Conservation (phyloP, 23 tunicate genomes). For the Ciona savignyi region DNA sequence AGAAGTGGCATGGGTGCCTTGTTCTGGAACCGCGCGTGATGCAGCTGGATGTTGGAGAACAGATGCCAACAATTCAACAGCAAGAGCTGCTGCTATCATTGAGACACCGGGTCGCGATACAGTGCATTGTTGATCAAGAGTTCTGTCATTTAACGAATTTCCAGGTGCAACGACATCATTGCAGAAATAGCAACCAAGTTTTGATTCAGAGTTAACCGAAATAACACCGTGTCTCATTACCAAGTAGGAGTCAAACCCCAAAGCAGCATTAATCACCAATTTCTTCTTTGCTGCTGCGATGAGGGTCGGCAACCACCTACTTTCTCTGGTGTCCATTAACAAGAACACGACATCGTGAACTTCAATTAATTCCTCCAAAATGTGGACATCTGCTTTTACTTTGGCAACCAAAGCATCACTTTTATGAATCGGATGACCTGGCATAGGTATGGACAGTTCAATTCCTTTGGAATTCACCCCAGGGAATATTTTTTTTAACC, state of each 20-base stretch:
- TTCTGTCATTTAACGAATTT: constrained; percentile 79
- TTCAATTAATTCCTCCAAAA: constrained; percentile 45
- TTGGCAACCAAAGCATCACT: constrained; percentile 29
- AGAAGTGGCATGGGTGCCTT: neutral
- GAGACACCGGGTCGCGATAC: constrained; percentile 99
- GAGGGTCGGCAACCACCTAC: constrained; percentile 95
- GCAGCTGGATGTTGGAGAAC: constrained; percentile 84
- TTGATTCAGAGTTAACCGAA: neutral
- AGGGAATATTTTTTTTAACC: constrained; percentile 65
- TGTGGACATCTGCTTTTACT: constrained; percentile 33
- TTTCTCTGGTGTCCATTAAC: constrained; percentile 97
- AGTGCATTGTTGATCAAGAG: constrained; percentile 98
- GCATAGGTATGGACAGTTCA: constrained; percentile 92
- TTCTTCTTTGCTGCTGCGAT: constrained; percentile 54
- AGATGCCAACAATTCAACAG: constrained; percentile 90
- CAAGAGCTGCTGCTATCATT: constrained; percentile 93
- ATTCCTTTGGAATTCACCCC: constrained; percentile 79
- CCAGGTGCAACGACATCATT: constrained; percentile 99
- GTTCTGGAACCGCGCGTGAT: constrained; percentile 23
- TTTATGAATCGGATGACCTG: constrained; percentile 76
- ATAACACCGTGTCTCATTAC: constrained; percentile 93
- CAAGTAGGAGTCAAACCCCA: constrained; percentile 95
- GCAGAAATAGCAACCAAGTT: constrained; percentile 96
- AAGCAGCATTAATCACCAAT: constrained; percentile 86
- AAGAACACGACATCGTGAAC: constrained; percentile 82